These are phyloP conservation scores for Myripristis murdjan DNA, from an alignment of 2,797 vertebrate species.

Conservation along the genomic window DNA sequence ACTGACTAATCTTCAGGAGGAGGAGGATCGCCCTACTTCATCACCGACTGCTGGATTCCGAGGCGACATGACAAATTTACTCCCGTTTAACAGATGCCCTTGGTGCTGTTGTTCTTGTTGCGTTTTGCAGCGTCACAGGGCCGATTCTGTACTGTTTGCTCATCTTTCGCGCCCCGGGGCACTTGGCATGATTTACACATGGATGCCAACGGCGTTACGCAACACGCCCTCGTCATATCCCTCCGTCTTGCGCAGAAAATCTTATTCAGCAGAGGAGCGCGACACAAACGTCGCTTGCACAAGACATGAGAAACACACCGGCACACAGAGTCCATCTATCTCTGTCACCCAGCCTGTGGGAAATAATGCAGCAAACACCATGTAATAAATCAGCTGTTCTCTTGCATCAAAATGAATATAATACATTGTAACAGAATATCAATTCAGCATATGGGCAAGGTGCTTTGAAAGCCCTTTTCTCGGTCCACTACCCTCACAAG, in stretches of 20 bases:
- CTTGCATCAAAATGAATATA: background rate
- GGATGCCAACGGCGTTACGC: slow-evolving; percentile 42
- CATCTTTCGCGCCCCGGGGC: background rate
- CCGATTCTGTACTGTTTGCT: background rate
- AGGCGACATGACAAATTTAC: too few relatives aligned
- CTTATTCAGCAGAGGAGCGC: slow-evolving; percentile 36
- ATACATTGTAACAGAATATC: slow-evolving; percentile 1
- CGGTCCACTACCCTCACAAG: background rate
- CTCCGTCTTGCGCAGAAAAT: slow-evolving; percentile 45
- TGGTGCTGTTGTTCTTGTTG: background rate
- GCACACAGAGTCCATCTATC: slow-evolving; percentile 21
- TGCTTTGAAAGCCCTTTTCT: slow-evolving; percentile 27
- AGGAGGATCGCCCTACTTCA: too few relatives aligned
- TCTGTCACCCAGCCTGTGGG: slow-evolving; percentile 15
- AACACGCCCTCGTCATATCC: slow-evolving; percentile 44
- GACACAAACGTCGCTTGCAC: slow-evolving; percentile 31
- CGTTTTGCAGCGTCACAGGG: slow-evolving; percentile 16
- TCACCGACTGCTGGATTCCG: background rate
- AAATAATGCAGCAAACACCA: slow-evolving; percentile 12
- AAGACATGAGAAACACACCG: background rate
- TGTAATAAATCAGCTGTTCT: slow-evolving; percentile 33
- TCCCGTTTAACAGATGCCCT: background rate
- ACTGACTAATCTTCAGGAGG: too few relatives aligned
- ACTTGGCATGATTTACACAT: slow-evolving; percentile 39
- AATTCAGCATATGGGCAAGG: background rate